These are phyloP conservation scores for Symphodus melops DNA, from an alignment of 2,113 vertebrate genomes.

Conservation along the genomic window DNA sequence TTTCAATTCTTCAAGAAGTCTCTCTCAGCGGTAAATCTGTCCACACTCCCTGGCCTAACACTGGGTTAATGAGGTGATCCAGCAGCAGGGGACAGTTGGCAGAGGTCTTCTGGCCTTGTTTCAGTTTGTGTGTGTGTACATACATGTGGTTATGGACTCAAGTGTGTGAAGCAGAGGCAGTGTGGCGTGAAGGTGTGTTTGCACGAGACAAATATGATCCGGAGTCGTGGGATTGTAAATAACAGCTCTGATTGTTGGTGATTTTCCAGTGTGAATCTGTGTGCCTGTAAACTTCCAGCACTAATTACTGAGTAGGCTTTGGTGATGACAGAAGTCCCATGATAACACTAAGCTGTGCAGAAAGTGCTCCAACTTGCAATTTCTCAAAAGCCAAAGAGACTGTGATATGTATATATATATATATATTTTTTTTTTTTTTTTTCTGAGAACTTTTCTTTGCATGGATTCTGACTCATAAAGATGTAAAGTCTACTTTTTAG, in stretches of 20 bases:
- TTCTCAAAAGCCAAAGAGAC: not conserved
- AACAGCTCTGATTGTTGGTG: slow-evolving; percentile 28
- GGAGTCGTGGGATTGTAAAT: slow-evolving; percentile 19
- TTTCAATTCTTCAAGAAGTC: slow-evolving; percentile 7
- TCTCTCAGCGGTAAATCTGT: slow-evolving; percentile 57
- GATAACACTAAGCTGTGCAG: not conserved
- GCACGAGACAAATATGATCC: slow-evolving; percentile 2
- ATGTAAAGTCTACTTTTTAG: too few species aligned
- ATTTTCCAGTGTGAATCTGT: slow-evolving; percentile 21
- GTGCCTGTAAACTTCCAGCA: slow-evolving; percentile 11
- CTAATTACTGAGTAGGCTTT: slow-evolving; percentile 28
- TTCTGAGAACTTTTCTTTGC: not conserved
- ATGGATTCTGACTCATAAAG: too few species aligned
- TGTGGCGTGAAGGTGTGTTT: slow-evolving; percentile 1
- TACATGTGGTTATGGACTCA: slow-evolving; percentile 4
- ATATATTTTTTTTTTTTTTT: too few species aligned
- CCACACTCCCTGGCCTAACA: slow-evolving; percentile 44
- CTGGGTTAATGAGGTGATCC: slow-evolving; percentile 67
- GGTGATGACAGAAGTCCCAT: slow-evolving; percentile 12
- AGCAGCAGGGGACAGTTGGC: slow-evolving; percentile 49
- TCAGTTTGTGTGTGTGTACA: slow-evolving; percentile 3
- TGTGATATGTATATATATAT: not conserved
- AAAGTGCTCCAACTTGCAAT: not conserved
- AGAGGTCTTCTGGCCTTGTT: slow-evolving; percentile 8
- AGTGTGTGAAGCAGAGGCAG: not conserved